Evolutionary conservation across 1,140 invertebrate genomes (phyloP).

Genomic region (Acromyrmex echinatior): DNA sequence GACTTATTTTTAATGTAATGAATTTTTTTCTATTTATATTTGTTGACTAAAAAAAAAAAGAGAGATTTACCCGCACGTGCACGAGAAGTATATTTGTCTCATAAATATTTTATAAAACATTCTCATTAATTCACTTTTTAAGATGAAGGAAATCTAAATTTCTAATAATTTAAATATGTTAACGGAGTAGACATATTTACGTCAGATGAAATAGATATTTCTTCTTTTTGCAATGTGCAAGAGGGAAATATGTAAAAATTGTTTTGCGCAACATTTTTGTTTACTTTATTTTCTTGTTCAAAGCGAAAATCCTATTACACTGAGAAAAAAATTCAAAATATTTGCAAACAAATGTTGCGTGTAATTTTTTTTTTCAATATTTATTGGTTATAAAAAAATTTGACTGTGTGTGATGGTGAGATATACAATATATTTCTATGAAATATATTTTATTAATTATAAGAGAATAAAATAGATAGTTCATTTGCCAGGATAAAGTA

Average conservation of each 20-base stretch:
- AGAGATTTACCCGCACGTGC: neutral
- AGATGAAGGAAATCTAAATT: neutral
- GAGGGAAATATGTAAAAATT: neutral
- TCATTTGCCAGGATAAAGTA: no score
- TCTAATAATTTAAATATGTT: conserved; percentile 2
- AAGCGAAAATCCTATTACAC: neutral
- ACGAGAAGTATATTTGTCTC: neutral
- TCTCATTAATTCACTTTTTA: conserved; percentile 9
- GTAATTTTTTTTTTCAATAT: no score
- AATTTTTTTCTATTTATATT: conserved; percentile 1
- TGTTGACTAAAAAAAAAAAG: neutral
- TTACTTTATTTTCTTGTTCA: neutral
- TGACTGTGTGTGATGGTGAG: no score
- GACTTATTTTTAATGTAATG: neutral
- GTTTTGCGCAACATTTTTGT: neutral
- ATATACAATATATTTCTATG: no score
- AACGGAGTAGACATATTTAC: neutral
- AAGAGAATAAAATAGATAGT: no score
- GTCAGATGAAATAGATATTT: neutral
- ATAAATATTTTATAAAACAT: conserved; percentile 21
- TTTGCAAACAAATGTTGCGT: no score
- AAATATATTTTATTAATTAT: no score
- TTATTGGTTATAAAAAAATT: no score
- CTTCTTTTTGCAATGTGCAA: neutral
- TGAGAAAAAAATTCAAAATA: no score